Conservation (phyloP, 2,797 vertebrate genomes). For the Danio tinwini region DNA sequence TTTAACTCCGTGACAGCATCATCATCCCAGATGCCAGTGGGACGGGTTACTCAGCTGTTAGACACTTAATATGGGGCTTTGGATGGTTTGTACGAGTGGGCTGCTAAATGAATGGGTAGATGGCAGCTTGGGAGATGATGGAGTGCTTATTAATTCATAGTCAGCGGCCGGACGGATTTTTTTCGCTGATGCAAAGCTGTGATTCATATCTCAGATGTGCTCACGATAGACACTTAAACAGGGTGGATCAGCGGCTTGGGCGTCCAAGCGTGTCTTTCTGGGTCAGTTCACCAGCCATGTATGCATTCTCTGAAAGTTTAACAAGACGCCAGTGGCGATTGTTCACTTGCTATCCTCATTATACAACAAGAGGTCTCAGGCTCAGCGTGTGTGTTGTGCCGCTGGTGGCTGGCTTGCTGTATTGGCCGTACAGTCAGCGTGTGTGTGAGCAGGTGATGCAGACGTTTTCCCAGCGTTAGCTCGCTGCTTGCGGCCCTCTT, state of each 20-base stretch:
- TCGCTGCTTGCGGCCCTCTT: background rate
- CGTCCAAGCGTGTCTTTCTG: conserved; percentile 12
- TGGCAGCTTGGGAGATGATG: conserved; percentile 32
- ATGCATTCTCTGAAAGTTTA: background rate
- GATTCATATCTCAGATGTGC: conserved; percentile 24
- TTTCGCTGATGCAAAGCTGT: conserved; percentile 36
- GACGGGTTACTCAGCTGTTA: conserved; percentile 19
- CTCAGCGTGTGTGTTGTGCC: background rate
- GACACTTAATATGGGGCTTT: conserved; percentile 22
- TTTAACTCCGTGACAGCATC: conserved; percentile 1
- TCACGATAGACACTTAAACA: conserved; percentile 40
- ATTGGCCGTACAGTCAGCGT: background rate
- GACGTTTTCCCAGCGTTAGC: background rate
- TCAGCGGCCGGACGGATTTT: background rate
- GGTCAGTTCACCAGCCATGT: conserved; percentile 27
- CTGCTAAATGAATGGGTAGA: conserved; percentile 35
- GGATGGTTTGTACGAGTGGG: conserved; percentile 28
- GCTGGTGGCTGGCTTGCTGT: background rate
- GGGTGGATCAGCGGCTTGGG: conserved; percentile 23
- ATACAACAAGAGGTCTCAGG: background rate
- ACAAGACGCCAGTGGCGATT: background rate
- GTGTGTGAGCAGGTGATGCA: conserved; percentile 18
- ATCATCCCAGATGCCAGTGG: background rate
- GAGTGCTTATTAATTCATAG: conserved; percentile 40
- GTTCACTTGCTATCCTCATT: background rate